Base-by-base conservation (phyloP, 2,888 invertebrate genomes). In the Ophion costatus region DNA sequence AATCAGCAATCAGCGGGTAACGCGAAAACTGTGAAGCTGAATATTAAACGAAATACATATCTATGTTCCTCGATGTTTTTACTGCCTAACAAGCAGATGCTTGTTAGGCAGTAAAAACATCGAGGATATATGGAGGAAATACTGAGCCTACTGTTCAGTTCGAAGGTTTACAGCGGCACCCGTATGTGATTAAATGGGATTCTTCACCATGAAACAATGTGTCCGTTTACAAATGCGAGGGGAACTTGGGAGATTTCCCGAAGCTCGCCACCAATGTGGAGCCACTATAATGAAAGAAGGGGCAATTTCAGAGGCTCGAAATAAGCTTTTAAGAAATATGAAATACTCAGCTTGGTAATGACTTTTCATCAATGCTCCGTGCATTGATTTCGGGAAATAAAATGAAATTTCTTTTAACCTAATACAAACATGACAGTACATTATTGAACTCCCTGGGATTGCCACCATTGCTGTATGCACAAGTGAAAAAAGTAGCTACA, bases 201-300 rank as follows among this genome's bases (percentile, higher is more conserved):
- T 84, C 83, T 88, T 88, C 87, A 70, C 63, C 51, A 78, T 66
- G 76, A 76, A 80, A 81, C 79, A 76, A 71, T 86, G 87, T 87
- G 86, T 88, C 86, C 86, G 88, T 90, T 90, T 89, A 88, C 88
- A 87, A 76, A 88, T 76, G 87, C 88, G 88, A 82, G 38, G 87
- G 85, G 78, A 87, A 86, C 86, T 90, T 91, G 83, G 85, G 84
- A 87, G 91, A 91, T 90, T 92, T 92, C 91, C 82, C 87, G 89
- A 90, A 90, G 88, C 89, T 88, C 86, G 89, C 87, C 86, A 90
- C 90, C 90, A 88, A 89, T 88, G 85, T 88, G 88, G 88, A 82
- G 87, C 88, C 88, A 87, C 86, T 80, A 78, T 86, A 79, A 81
- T 87, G 86, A 87, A 88, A 88, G 87, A 87, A 89, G 87, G 87